Conservation (phyloP, 2,113 vertebrate species). For the Tetrax tetrax region DNA sequence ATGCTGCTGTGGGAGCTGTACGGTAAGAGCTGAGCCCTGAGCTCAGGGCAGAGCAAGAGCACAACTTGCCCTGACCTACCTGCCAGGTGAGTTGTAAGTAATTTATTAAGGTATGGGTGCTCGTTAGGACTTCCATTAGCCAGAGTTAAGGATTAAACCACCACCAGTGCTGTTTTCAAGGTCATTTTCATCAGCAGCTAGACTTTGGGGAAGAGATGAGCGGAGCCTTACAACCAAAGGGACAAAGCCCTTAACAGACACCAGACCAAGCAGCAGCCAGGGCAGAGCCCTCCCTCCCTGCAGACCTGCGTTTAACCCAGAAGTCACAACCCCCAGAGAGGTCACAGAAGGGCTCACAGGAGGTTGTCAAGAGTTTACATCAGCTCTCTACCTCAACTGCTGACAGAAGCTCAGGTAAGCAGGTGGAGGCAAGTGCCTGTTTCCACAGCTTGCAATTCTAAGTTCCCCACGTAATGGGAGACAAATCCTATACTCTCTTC, state of each 20-base stretch:
- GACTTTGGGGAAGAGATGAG: neutral
- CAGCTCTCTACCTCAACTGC: neutral
- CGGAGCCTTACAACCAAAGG: neutral
- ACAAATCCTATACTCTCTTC: neutral
- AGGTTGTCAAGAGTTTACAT: neutral
- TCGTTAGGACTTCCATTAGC: neutral
- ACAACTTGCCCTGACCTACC: neutral
- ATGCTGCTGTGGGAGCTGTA: neutral
- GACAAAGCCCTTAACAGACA: neutral
- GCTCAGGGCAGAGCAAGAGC: neutral
- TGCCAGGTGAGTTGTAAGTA: neutral
- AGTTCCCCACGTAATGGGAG: neutral
- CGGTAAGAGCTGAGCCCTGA: neutral
- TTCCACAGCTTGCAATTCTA: neutral
- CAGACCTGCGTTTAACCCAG: neutral
- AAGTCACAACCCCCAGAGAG: neutral
- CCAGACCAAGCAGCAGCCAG: neutral
- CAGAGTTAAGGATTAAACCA: constrained; percentile 48
- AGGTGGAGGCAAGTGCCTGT: neutral
- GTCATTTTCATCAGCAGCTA: neutral
- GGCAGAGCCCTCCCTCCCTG: neutral
- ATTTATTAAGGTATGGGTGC: neutral
- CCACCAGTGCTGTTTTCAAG: neutral
- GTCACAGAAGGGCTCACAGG: neutral
- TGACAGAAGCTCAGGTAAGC: neutral